phyloP scores from a whole-genome alignment of 2,888 invertebrate species.

The Epistrophe eligans region DNA sequence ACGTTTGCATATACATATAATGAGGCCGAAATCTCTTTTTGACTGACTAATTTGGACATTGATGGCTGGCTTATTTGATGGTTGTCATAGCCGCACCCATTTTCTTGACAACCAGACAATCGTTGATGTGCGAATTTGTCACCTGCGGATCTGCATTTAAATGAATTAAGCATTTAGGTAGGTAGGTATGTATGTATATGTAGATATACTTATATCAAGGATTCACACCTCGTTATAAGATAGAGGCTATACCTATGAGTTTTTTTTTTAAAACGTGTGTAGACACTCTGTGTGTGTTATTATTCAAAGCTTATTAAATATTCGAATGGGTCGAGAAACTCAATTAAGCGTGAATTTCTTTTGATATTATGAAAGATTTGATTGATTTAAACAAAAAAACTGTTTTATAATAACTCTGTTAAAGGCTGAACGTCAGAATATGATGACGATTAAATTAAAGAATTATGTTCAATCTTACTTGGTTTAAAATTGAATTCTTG shows the following conservation, averaged over 20 bases:
- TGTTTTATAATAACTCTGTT: no score
- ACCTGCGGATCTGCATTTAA: slow-evolving; percentile 59
- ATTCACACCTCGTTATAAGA: slow-evolving; percentile 56
- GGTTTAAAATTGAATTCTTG: no score
- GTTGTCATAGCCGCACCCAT: slow-evolving; percentile 60
- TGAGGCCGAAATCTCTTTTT: slow-evolving; percentile 40
- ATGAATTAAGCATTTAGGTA: slow-evolving; percentile 1
- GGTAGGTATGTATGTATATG: no score
- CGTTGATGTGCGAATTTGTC: slow-evolving; percentile 52
- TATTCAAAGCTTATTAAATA: neutral
- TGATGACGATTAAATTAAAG: no score
- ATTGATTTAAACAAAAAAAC: no score
- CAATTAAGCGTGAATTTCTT: neutral
- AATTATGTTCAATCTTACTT: no score
- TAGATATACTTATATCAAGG: no score
- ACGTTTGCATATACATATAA: slow-evolving; percentile 42
- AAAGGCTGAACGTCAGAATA: no score
- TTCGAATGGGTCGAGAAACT: neutral
- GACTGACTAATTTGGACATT: slow-evolving; percentile 46
- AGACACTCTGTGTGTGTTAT: neutral
- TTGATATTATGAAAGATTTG: no score
- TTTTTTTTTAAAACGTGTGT: neutral
- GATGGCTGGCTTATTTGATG: neutral
- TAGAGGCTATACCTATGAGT: neutral
- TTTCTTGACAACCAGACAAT: neutral